phyloP scores from a whole-genome alignment of 2,113 vertebrate genomes.

The Catharus minimus region DNA sequence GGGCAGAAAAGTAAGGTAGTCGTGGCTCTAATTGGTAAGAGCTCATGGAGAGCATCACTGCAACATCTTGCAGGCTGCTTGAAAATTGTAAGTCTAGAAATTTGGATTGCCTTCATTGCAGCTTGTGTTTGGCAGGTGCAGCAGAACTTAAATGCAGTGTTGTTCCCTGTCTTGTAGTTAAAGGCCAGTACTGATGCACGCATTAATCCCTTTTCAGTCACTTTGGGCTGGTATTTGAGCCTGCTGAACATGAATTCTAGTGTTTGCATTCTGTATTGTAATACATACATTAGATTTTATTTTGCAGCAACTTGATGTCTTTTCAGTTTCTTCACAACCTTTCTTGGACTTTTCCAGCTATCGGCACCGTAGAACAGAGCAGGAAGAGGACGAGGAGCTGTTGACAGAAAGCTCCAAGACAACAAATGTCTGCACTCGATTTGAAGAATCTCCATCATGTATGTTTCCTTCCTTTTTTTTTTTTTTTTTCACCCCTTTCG shows the following conservation, averaged over 20 bases:
- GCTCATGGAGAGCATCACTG: neutral
- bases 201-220: neutral
- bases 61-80: neutral
- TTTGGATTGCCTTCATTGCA: neutral
- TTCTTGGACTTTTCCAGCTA: conserved; percentile 74
- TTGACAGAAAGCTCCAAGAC: conserved; percentile 94
- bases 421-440: conserved; percentile 94
- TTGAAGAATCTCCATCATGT: conserved; percentile 97
- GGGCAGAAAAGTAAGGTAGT: neutral
- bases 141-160: neutral
- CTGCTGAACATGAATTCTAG: neutral
- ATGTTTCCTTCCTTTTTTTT: conserved; percentile 43
- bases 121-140: neutral
- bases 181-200: neutral
- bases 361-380: conserved; percentile 94
- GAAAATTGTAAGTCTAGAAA: neutral
- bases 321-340: neutral
- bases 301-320: neutral
- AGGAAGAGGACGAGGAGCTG: conserved; percentile 96
- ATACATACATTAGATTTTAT: neutral
- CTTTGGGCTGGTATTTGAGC: neutral
- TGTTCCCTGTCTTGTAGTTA: neutral
- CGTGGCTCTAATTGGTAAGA: neutral
- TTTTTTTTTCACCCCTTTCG: neutral
- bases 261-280: neutral